Percentiles rank a stretch among this genome's conserved stretches.
Conservation (phyloP, 2,797 vertebrate genomes). For the Perodicticus potto region DNA sequence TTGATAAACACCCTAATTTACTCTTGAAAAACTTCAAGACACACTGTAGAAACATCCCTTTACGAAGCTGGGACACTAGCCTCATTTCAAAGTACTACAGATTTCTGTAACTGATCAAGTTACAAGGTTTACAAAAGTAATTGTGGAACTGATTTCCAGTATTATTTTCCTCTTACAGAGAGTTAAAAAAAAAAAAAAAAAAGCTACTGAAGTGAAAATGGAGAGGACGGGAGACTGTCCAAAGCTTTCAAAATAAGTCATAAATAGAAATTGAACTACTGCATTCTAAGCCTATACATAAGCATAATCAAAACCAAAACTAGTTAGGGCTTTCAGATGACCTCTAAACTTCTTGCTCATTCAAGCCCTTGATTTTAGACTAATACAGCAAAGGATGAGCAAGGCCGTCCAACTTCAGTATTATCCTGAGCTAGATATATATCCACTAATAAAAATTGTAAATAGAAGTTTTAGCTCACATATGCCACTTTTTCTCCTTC, state of each 20-base stretch:
- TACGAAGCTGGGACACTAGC: not conserved
- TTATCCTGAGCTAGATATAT: not conserved
- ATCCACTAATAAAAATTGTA: not conserved
- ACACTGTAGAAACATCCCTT: not conserved
- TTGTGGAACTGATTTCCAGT: not conserved
- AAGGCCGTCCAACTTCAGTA: conserved; percentile 1
- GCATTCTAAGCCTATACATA: conserved; percentile 34
- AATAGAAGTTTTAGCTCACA: not conserved
- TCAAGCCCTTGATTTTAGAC: not conserved
- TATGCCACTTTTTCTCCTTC: not conserved
- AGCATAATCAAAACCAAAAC: conserved; percentile 26
- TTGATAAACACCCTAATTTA: conserved; percentile 34
- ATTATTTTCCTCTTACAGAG: not conserved
- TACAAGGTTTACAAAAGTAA: not conserved
- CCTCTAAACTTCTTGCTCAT: not conserved
- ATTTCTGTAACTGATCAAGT: not conserved
- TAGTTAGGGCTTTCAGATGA: not conserved
- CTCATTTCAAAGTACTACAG: not conserved
- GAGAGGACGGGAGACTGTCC: not conserved
- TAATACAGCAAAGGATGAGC: not conserved
- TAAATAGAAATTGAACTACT: not conserved
- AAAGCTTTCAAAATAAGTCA: conserved; percentile 16
- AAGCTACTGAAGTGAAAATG: not conserved
- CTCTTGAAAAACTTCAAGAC: not conserved
- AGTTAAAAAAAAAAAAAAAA: not conserved